Percentiles rank a stretch among this genome's conserved stretches.
Evolutionary conservation across 2,888 invertebrate genomes (phyloP).

Genomic region (Uropetala carovei): DNA sequence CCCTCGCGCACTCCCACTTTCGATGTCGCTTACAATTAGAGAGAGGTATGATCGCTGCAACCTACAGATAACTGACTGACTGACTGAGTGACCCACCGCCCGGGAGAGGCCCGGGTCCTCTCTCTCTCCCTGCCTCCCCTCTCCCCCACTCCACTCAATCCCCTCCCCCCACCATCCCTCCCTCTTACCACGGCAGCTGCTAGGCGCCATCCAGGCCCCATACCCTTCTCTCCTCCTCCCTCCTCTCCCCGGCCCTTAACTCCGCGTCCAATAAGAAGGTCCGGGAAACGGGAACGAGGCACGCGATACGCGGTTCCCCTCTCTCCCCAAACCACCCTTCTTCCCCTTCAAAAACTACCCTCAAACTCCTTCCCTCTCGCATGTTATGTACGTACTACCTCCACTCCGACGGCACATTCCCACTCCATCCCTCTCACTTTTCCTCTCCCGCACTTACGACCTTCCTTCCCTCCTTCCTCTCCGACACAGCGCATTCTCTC

Average conservation of each 20-base stretch:
- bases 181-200: not conserved
- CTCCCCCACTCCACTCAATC: too few relatives aligned
- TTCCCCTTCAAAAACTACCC: not conserved
- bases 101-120: not conserved
- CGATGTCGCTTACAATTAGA: not conserved
- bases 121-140: too few relatives aligned
- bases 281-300: constrained; percentile 33
- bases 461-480: not conserved
- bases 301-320: not conserved
- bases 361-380: not conserved
- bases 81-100: constrained; percentile 29
- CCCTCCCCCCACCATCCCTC: not conserved
- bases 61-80: constrained; percentile 18
- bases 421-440: not conserved
- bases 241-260: not conserved
- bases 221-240: not conserved
- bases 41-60: not conserved
- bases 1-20: not conserved
- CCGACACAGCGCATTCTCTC: not conserved
- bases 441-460: not conserved
- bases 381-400: not conserved
- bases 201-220: not conserved
- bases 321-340: too few relatives aligned
- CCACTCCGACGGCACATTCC: not conserved
- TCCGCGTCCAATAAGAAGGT: not conserved